Base-by-base conservation (phyloP, 2,797 vertebrate species). In the Selene dorsalis region DNA sequence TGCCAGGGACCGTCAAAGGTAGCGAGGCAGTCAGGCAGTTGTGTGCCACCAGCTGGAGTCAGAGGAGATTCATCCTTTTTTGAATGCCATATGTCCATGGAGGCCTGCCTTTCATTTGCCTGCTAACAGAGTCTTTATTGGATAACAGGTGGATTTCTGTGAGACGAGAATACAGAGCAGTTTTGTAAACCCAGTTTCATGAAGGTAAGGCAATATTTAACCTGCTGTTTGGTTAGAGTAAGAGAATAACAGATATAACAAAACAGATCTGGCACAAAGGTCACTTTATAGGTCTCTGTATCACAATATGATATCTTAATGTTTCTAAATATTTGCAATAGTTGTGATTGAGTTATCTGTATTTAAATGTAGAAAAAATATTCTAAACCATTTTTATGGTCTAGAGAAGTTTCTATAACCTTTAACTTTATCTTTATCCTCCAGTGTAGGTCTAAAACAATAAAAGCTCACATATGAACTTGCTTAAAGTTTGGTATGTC, bases 11-110 rank as follows among this genome's bases (percentile, higher is more conserved):
- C 62, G 13, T 63, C 35, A 72, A 28, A 72, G 83, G 84, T 86
- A 90, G 87, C 82, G 68, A 77, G 87, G 87, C 83, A 85, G 86
- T 64, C 89, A 86, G 86, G 84, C 74, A 79, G 57, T 77, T 75
- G 85, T 82, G 84, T 72, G 58, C 73, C 48, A 45, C 48, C 63
- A 35, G 68, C 61, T 52, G 67, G 10, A 72, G 66, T 60, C 57
- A 35, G 47, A 71, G 55, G 59, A 77, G 24, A 47, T 84, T 84
- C 14, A 56, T 17, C 41, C n/a, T 20, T 69, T 67, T 75, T 70
- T 75, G 20, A 48, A 58, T 71, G 67, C 58, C 41, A 66, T 35
- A 32, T 57, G 61, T 60, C 45, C 52, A 86, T 85, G 88, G 79
- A 84, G 73, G 68, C 59, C 62, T 71, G 35, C 41, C 75, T 32